These are phyloP conservation scores for Oriolus oriolus DNA, from an alignment of 2,113 vertebrate species.

Conservation along the genomic window DNA sequence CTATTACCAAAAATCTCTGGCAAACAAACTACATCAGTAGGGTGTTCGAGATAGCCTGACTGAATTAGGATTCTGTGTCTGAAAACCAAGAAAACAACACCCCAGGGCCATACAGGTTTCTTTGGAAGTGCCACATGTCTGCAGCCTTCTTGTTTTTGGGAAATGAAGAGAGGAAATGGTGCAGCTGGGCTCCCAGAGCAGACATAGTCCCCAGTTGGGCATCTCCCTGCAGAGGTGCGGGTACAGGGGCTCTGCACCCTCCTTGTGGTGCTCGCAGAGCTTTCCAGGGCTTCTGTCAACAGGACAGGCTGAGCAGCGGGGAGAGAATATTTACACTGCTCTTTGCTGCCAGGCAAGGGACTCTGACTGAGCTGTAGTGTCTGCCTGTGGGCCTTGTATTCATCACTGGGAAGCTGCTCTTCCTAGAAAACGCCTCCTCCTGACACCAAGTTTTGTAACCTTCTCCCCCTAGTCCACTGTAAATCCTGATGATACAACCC, in stretches of 20 bases:
- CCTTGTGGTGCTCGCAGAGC: neutral
- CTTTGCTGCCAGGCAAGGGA: neutral
- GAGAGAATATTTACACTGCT: neutral
- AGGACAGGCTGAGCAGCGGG: neutral
- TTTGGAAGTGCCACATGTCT: neutral
- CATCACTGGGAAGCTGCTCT: neutral
- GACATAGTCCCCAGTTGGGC: neutral
- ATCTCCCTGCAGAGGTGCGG: accelerated
- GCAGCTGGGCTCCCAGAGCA: neutral
- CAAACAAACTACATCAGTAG: neutral
- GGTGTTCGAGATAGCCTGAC: neutral
- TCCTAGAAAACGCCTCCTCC: neutral
- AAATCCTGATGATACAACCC: neutral
- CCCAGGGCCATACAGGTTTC: neutral
- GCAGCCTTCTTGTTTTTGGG: neutral
- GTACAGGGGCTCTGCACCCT: neutral
- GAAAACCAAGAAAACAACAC: neutral
- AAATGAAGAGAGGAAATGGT: neutral
- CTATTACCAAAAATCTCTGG: neutral
- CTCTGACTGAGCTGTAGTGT: neutral
- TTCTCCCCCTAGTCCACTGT: neutral
- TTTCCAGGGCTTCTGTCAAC: accelerated
- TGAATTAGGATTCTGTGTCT: neutral
- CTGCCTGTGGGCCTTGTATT: neutral
- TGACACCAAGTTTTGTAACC: neutral